Evolutionary conservation across 2,888 invertebrate genomes (phyloP).

Genomic region (Cataglyphis altisquamis): DNA sequence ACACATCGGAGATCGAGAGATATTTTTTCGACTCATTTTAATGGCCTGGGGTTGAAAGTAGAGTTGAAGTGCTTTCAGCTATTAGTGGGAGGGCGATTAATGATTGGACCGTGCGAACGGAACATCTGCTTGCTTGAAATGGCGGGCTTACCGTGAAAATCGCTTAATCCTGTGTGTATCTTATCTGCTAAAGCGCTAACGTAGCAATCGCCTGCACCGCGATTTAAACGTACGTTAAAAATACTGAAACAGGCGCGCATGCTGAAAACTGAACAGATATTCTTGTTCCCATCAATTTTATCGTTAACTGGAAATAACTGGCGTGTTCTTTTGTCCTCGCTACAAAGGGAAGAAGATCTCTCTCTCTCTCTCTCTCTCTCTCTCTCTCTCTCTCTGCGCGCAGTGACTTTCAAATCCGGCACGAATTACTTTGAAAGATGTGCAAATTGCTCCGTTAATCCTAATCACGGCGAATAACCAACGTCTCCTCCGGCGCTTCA

Average conservation of each 20-base stretch:
- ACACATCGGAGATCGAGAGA: constrained; percentile 55
- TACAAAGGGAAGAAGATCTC: background rate
- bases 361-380: too few relatives aligned
- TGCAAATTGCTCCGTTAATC: constrained; percentile 63
- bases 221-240: constrained; percentile 30
- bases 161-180: constrained; percentile 72
- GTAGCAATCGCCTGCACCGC: constrained; percentile 11
- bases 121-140: constrained; percentile 71
- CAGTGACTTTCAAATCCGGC: constrained; percentile 19
- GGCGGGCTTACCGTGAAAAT: constrained; percentile 72
- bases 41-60: constrained; percentile 68
- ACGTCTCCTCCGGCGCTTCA: constrained; percentile 65
- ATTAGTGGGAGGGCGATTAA: constrained; percentile 74
- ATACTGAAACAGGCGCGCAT: constrained; percentile 16
- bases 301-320: background rate
- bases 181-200: constrained; percentile 64
- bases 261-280: constrained; percentile 3
- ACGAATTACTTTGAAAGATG: constrained; percentile 47
- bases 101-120: constrained; percentile 72
- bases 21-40: constrained; percentile 69
- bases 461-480: constrained; percentile 65
- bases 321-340: background rate
- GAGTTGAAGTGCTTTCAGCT: constrained; percentile 71
- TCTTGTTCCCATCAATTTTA: constrained; percentile 1
- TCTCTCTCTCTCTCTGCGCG: background rate